Base-by-base conservation (phyloP, 2,113 vertebrate species). In the Macroglossus sobrinus region DNA sequence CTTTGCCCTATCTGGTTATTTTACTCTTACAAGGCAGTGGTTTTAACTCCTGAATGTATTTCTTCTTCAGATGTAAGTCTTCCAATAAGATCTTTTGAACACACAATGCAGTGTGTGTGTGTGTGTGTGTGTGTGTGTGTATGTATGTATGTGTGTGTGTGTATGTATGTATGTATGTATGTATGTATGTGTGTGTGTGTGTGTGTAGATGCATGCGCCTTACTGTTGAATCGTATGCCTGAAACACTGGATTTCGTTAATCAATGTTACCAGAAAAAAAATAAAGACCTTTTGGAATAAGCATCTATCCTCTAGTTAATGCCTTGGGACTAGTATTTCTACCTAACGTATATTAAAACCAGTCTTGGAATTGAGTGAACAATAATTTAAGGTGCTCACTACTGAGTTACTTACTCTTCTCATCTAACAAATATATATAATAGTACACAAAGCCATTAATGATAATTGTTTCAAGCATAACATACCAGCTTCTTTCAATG, bases 21-120 rank as follows among this genome's bases (percentile, higher is more conserved):
- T 85, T 88, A 61, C 12, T 85, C 57, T 57, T 43, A 63, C 9
- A 92, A 92, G 47, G n/a, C 14, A 53, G 22, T 76, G 87, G 8
- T 13, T 88, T 87, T 75, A 50, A 69, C 3, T 57, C 2, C 7
- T 92, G 78, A 43, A 68, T 61, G 6, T 45, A 57, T 84, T 84
- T 72, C 47, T 63, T 85, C 22, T 66, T 61, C 43, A 89, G 22
- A 71, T 57, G 30, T 14, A 53, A 91, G 1, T 30, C 33, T 30
- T 35, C 43, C 5, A 9, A 30, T 26, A 26, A 91, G 26, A 57
- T 3, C 1, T 64, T 93, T 80, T 35, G 43, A 43, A 80, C 50
- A 50, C 50, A 50, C 50, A 50, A 50, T 50, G 50, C 15, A 50
- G 7, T 43, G 43, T 43, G 7, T 43, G 7, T 43, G 43, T 43